These are phyloP conservation scores for Lutraria rhynchaena DNA, from an alignment of 1,140 invertebrate species.

Conservation along the genomic window DNA sequence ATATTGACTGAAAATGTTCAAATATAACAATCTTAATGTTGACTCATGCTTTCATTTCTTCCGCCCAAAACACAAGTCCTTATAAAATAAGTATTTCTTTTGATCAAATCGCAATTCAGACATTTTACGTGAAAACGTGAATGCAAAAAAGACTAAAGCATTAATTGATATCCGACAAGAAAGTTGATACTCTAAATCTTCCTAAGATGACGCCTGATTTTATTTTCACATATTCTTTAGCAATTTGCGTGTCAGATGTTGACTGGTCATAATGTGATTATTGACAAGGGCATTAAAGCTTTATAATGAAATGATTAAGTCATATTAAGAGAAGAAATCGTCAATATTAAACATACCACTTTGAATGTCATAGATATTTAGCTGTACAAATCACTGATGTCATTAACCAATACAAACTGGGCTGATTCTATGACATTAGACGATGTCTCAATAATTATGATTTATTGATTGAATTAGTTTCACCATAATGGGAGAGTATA, in stretches of 20 bases:
- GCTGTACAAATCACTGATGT: conserved; percentile 25
- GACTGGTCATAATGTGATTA: conserved; percentile 29
- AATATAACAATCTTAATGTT: no score
- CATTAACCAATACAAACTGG: conserved; percentile 7
- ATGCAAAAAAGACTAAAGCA: conserved; percentile 7
- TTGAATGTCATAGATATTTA: conserved; percentile 51
- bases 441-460: conserved; percentile 23
- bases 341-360: conserved; percentile 35
- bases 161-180: conserved; percentile 60
- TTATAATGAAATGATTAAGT: conserved; percentile 51
- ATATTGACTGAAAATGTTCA: no score
- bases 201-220: conserved; percentile 34
- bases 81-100: no score
- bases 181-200: conserved; percentile 52
- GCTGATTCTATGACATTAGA: background rate
- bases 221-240: conserved; percentile 44
- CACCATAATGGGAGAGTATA: no score
- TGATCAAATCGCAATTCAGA: no score
- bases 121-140: background rate
- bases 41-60: no score
- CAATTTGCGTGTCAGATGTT: conserved; percentile 53
- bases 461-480: conserved; percentile 23
- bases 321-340: conserved; percentile 31
- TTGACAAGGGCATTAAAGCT: conserved; percentile 49
- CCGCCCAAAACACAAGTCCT: no score